Evolutionary conservation across 2,888 invertebrate species (phyloP), one percentile per base, ranked within the genome.

Genomic region (Lycaena phlaeas): DNA sequence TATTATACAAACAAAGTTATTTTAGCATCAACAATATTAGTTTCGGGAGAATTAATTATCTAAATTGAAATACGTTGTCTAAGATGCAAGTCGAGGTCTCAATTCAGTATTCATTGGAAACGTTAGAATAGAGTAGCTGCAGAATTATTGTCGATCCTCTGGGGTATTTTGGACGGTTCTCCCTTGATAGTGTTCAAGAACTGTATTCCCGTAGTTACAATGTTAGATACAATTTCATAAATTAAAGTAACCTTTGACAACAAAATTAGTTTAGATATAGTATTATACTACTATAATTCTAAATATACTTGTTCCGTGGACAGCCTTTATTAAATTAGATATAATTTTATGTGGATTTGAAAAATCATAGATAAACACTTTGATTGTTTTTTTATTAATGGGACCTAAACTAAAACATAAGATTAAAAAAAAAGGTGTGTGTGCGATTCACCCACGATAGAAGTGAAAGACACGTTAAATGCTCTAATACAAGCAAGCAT

Each of bases 101-200:
- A 54, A 75, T 77, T 76, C 69, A 59, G 72, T 77, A 79, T 79
- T 81, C 82, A 79, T 76, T 73, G 73, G 52, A 53, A 60, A 61
- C 59, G 56, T 57, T 61, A 73, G 72, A 75, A 77, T 72, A 59
- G 71, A 62, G 65, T 52, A 62, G 71, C 75, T 68, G 71, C 69
- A 68, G 78, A 82, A 73, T 79, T 81, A 81, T 82, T 76, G 77
- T 71, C 65, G 56, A 72, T 69, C 76, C 82, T 76, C 81, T 56
- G 60, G 81, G 77, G 82, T 52, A 66, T 69, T 69, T 59, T 55
- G 61, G 58, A 51, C 53, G 53, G 48, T 53, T 54, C 50, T 57
- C 50, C 50, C 45, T 53, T 47, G 48, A 44, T 58, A 58, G 50
- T 56, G 53, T 27, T 7, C 30, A 11, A 38, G 38, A 14, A 18